These are phyloP conservation scores for Papilio elwesi DNA, from an alignment of 2,888 invertebrate genomes.

Conservation along the genomic window DNA sequence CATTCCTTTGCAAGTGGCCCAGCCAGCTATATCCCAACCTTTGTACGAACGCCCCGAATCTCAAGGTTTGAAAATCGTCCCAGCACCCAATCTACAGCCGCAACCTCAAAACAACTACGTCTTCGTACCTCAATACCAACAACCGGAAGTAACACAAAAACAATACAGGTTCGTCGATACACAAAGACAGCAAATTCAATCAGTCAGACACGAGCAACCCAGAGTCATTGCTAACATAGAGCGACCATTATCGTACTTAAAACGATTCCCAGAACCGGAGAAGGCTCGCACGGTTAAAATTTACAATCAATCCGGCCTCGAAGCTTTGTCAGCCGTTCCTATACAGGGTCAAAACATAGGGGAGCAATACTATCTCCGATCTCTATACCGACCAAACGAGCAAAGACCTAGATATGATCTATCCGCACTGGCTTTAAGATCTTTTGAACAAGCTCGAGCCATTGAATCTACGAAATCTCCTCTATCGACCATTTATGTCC, in stretches of 20 bases:
- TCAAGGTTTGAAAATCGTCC: constrained; percentile 76
- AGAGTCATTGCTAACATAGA: constrained; percentile 65
- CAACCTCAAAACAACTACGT: constrained; percentile 60
- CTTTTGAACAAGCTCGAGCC: constrained; percentile 58
- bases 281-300: constrained; percentile 70
- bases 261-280: constrained; percentile 72
- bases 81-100: constrained; percentile 72
- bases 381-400: constrained; percentile 67
- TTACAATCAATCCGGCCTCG: constrained; percentile 63
- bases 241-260: constrained; percentile 73
- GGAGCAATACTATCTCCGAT: constrained; percentile 73
- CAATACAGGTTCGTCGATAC: constrained; percentile 73
- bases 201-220: constrained; percentile 65
- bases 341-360: constrained; percentile 61
- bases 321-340: constrained; percentile 55
- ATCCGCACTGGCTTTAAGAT: constrained; percentile 53
- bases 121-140: constrained; percentile 69
- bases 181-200: constrained; percentile 58
- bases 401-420: constrained; percentile 67
- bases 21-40: constrained; percentile 58
- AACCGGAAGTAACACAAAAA: constrained; percentile 71
- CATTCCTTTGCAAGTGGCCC: constrained; percentile 60
- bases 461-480: constrained; percentile 69
- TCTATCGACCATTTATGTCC: constrained; percentile 75
- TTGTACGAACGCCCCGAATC: constrained; percentile 71